Base-by-base conservation (phyloP, 23 tunicate species). In the Corella eumyota region DNA sequence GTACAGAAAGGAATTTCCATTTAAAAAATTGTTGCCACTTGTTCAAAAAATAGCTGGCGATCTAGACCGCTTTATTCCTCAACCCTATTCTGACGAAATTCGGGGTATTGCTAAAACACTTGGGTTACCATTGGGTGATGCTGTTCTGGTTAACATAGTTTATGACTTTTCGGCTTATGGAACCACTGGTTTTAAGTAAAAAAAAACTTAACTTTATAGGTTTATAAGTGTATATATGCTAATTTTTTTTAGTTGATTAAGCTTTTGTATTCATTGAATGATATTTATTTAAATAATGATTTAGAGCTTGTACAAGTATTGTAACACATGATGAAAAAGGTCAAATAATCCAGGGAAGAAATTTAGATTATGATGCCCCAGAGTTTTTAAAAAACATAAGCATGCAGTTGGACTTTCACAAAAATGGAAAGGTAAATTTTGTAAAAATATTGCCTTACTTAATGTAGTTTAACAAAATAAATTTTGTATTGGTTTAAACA, bases 291-390 rank as follows among this genome's bases (percentile, higher is more conserved):
- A n/a, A n/a, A n/a, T n/a, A n/a, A n/a, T n/a, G n/a, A n/a, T n/a
- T n/a, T n/a, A 40, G 95, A 36, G 77, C 73, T 32, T 86, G 95
- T 50, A 78, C 95, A 7, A 86, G 95, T 59, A 86, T 86, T 50
- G 95, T 86, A 1, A 37, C 95, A 0, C 26, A 38, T 24, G 86
- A 86, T 36, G 59, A 37, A 17, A 38, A 65, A 20, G 77, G 71
- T 29, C 60, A 58, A 24, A 71, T 86, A 30, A 35, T 70, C 6
- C 95, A 86, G 32, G 95, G 80, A 3, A 58, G 95, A 50, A 86
- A 86, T 48, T 64, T 86, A 1, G 95, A 86, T 59, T 86, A 86
- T 50, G 71, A 59, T 1, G 66, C 45, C 1, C 57, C 80, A 13
- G 73, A 67, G 34, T 45, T 30, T 34, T 34, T 86, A 21, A 56